Conservation (phyloP, 2,113 vertebrate species). For the Climacteris rufus region DNA sequence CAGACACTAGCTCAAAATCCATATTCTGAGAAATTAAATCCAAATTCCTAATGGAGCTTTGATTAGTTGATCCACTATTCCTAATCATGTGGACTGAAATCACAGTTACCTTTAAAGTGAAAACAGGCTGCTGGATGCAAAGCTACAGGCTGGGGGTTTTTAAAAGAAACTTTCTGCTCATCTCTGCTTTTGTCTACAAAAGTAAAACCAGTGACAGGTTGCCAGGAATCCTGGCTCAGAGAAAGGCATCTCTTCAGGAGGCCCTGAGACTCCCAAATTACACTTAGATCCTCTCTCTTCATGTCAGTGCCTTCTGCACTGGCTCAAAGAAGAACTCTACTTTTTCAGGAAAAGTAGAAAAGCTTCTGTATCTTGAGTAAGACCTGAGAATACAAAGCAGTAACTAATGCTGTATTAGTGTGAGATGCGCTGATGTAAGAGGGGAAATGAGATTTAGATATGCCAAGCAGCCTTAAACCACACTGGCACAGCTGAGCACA, state of each 20-base stretch:
- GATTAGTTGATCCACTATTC: constrained; percentile 1
- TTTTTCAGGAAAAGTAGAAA: background rate
- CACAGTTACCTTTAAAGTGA: background rate
- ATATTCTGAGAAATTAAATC: background rate
- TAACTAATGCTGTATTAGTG: background rate
- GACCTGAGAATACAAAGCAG: background rate
- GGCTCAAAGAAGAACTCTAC: background rate
- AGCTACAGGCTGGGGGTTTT: background rate
- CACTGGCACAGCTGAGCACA: background rate
- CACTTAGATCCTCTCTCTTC: background rate
- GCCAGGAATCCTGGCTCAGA: background rate
- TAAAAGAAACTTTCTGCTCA: background rate
- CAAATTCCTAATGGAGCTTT: constrained; percentile 18
- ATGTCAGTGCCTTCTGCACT: background rate
- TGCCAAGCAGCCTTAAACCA: background rate
- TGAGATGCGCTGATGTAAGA: background rate
- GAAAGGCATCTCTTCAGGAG: background rate
- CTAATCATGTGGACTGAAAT: background rate
- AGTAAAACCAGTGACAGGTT: background rate
- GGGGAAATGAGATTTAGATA: background rate
- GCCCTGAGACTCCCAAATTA: background rate
- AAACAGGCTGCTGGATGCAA: background rate
- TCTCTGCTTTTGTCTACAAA: background rate
- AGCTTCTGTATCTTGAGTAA: background rate
- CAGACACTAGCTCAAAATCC: constrained; percentile 31